Evolutionary conservation across 2,113 vertebrate species (phyloP).

Genomic region (Hystrix cristata): DNA sequence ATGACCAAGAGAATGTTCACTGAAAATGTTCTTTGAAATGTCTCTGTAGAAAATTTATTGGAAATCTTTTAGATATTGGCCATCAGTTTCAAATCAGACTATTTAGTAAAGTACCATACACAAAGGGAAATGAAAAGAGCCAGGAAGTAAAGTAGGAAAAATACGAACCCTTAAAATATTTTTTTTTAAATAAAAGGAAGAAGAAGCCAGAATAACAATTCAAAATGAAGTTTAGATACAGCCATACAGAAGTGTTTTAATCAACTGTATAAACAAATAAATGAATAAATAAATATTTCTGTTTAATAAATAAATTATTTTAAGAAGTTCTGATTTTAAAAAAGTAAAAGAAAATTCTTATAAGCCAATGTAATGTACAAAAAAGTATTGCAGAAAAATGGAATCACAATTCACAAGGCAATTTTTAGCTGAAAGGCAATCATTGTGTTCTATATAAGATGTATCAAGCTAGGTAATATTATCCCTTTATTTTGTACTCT

Average conservation of each 20-base stretch:
- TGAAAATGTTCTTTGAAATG: neutral
- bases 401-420: neutral
- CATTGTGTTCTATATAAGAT: neutral
- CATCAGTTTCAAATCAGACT: neutral
- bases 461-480: neutral
- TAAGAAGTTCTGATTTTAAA: neutral
- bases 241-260: neutral
- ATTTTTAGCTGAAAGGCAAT: slow-evolving; percentile 17
- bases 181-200: neutral
- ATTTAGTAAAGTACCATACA: neutral
- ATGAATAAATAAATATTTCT: neutral
- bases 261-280: neutral
- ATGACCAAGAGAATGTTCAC: neutral
- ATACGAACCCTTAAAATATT: neutral
- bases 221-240: neutral
- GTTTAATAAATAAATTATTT: slow-evolving; percentile 9
- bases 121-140: neutral
- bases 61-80: neutral
- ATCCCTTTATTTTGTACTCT: slow-evolving; percentile 27
- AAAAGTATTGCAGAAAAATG: neutral
- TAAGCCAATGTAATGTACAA: neutral
- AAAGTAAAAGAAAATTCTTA: neutral
- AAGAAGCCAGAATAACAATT: neutral
- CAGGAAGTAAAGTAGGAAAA: neutral
- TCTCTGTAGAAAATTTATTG: neutral